Conservation (phyloP, 2,113 vertebrate genomes). For the Microcebus lehilahytsara region DNA sequence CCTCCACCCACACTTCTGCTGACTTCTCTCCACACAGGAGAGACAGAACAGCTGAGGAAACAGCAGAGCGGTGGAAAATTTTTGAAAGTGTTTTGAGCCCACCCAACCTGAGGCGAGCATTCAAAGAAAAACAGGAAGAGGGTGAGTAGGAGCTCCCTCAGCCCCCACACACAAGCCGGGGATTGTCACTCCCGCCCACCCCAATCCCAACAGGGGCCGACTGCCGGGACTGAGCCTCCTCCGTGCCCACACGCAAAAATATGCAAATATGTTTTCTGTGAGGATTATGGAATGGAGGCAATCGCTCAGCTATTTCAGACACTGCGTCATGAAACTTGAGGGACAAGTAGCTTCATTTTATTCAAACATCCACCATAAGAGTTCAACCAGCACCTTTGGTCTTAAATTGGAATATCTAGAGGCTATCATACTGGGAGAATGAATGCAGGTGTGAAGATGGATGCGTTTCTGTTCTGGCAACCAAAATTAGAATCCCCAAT, state of each 20-base stretch:
- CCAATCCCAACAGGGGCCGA: constrained; percentile 16
- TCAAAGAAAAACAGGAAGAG: constrained; percentile 74
- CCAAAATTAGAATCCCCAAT: neutral
- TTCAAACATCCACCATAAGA: neutral
- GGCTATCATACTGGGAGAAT: neutral
- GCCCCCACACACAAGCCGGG: constrained; percentile 41
- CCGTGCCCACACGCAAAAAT: constrained; percentile 51
- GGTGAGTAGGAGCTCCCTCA: constrained; percentile 58
- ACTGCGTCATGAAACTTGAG: neutral
- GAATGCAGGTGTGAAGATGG: neutral
- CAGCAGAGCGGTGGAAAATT: constrained; percentile 75
- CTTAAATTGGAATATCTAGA: constrained; percentile 31
- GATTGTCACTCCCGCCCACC: constrained; percentile 66
- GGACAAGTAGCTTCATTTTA: neutral
- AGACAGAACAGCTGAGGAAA: constrained; percentile 80
- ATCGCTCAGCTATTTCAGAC: constrained; percentile 58
- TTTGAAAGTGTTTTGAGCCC: constrained; percentile 75
- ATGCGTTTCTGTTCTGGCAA: neutral
- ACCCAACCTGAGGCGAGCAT: constrained; percentile 75
- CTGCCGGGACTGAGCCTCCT: constrained; percentile 44
- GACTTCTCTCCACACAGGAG: constrained; percentile 82
- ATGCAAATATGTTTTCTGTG: constrained; percentile 47
- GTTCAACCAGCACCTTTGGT: neutral
- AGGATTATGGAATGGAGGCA: constrained; percentile 55
- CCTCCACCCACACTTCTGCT: constrained; percentile 83